A percentile compares a stretch with the other conserved stretches of the same genome.
phyloP scores from a whole-genome alignment of 1,140 invertebrate species.

The Meloidogyne exigua region DNA sequence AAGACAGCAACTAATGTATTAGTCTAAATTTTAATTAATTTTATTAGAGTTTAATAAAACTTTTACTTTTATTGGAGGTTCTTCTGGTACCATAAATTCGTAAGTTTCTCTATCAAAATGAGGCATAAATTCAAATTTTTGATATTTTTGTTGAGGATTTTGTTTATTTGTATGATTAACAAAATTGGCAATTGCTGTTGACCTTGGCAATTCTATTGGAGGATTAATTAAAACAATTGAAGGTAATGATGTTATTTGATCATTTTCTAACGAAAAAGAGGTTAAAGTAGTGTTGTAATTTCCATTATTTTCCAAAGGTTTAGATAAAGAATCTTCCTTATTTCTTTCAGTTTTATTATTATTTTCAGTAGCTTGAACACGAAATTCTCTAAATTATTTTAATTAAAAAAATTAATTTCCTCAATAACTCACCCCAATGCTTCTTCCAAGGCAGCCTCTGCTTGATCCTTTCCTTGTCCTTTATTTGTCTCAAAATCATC shows the following conservation, averaged over 20 bases:
- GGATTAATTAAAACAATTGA: slow-evolving; percentile 4
- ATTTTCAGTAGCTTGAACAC: slow-evolving; percentile 8
- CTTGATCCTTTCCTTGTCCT: background rate
- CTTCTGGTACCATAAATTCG: slow-evolving; percentile 46
- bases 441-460: slow-evolving; percentile 9
- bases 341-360: background rate
- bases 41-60: background rate
- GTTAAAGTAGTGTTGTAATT: background rate
- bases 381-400: slow-evolving; percentile 17
- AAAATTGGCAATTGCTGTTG: slow-evolving; percentile 22
- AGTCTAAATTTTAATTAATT: background rate
- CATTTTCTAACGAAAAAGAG: background rate
- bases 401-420: background rate
- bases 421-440: too few species aligned
- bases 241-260: background rate
- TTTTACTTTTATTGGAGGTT: slow-evolving; percentile 21
- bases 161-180: slow-evolving; percentile 32
- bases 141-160: background rate
- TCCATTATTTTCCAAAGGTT: background rate
- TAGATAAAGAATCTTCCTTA: background rate
- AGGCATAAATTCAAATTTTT: slow-evolving; percentile 47
- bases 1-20: slow-evolving; percentile 33
- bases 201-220: background rate
- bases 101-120: slow-evolving; percentile 42
- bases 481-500: background rate